A percentile compares a stretch with the other conserved stretches of the same genome.
These are phyloP conservation scores for Anguilla pacifica DNA, from an alignment of 2,797 vertebrate genomes.

Conservation along the genomic window DNA sequence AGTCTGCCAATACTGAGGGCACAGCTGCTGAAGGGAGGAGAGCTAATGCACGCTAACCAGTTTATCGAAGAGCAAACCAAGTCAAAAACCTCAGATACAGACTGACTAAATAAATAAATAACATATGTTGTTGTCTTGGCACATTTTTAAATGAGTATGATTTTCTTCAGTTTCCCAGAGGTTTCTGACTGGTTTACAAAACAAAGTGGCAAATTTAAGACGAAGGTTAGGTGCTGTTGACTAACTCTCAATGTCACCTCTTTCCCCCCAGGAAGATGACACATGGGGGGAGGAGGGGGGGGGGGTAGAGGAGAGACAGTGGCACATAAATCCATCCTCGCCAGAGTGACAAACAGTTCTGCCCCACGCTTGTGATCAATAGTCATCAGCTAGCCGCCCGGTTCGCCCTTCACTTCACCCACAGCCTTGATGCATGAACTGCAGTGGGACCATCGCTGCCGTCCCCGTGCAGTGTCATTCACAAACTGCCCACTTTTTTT, in stretches of 20 bases:
- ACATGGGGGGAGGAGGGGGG: not conserved
- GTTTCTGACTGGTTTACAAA: conserved; percentile 1
- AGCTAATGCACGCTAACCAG: not conserved
- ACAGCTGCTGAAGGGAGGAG: not conserved
- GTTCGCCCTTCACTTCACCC: conserved; percentile 61
- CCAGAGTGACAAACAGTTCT: conserved; percentile 58
- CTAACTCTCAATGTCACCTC: conserved; percentile 4
- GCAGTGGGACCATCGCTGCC: conserved; percentile 43
- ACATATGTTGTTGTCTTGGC: not conserved
- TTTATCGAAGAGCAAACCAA: not conserved
- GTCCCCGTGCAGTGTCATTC: conserved; percentile 2
- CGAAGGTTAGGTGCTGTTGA: not conserved
- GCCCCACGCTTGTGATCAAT: conserved; percentile 66
- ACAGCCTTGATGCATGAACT: conserved; percentile 58
- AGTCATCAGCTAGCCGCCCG: conserved; percentile 74
- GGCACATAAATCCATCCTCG: conserved; percentile 70
- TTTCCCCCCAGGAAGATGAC: conserved; percentile 14
- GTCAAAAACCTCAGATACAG: not conserved
- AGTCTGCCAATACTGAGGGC: not conserved
- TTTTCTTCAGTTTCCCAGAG: not conserved
- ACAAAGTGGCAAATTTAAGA: not conserved
- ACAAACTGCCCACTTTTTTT: conserved; percentile 29
- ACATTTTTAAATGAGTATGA: not conserved
- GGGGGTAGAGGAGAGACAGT: conserved; percentile 59
- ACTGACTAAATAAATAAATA: not conserved